Conservation (phyloP, 2,888 invertebrate genomes). For the Zele albiditarsus region DNA sequence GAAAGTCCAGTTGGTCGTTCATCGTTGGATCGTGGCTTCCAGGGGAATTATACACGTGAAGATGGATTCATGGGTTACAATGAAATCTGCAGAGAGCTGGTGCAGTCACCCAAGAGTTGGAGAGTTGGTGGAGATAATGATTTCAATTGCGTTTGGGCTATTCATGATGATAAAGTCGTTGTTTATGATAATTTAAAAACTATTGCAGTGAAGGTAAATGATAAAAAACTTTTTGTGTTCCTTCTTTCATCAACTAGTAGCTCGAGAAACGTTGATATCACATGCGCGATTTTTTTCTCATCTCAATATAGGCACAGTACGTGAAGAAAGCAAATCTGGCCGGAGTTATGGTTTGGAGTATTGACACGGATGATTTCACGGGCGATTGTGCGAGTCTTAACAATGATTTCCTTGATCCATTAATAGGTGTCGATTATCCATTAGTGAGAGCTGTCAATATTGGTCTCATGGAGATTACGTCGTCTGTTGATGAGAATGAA, state of each 20-base stretch:
- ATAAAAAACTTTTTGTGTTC: neutral
- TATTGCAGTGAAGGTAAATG: slow-evolving; percentile 81
- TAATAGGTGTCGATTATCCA: slow-evolving; percentile 76
- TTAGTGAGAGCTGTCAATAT: slow-evolving; percentile 83
- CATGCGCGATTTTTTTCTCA: neutral
- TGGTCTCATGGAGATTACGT: slow-evolving; percentile 71
- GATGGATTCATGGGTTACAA: slow-evolving; percentile 92
- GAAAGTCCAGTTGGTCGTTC: slow-evolving; percentile 74
- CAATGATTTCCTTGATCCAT: slow-evolving; percentile 50
- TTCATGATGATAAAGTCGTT: slow-evolving; percentile 80
- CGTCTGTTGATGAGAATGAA: neutral
- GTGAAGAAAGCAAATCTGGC: slow-evolving; percentile 74
- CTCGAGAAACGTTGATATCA: no score
- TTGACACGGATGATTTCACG: slow-evolving; percentile 90
- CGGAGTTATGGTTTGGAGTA: slow-evolving; percentile 92
- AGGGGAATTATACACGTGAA: slow-evolving; percentile 85
- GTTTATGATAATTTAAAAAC: slow-evolving; percentile 85
- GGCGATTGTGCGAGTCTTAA: slow-evolving; percentile 76
- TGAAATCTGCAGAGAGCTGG: slow-evolving; percentile 74
- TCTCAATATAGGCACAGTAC: slow-evolving; percentile 55
- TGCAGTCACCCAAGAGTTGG: slow-evolving; percentile 73
- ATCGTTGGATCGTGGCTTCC: slow-evolving; percentile 79
- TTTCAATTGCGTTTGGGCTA: slow-evolving; percentile 78
- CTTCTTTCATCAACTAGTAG: no score
- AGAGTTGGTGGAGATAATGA: slow-evolving; percentile 81